Evolutionary conservation across 2,113 vertebrate species (phyloP), one percentile per base, ranked within the genome.

Genomic region (Sinocyclocheilus maitianheensis): DNA sequence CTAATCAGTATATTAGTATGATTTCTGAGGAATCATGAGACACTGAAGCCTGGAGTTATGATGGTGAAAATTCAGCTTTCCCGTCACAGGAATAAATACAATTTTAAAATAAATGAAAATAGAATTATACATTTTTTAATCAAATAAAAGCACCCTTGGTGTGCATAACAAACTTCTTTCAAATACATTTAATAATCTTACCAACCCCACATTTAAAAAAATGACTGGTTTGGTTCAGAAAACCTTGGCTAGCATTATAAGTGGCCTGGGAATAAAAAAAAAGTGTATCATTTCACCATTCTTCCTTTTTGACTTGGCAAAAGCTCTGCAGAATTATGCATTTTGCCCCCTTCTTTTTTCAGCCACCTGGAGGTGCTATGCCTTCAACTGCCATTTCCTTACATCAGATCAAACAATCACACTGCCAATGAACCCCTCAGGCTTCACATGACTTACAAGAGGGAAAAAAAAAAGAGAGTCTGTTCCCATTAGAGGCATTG

Each of bases 321-420:
- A 43, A 43, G 40, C 40, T 7, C 16, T 67, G 20, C 12, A 26
- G 34, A 13, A 77, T 20, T 48, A 51, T 37, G 16, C 71, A 3
- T 16, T 83, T 46, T 76, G 72, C 74, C 30, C 13, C 13, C n/a
- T 24, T 84, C 26, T 22, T 10, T 20, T 51, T 55, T 37, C 55
- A 60, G 37, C 82, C 90, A 83, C 84, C 40, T 86, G 90, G 79
- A 83, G 87, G 78, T 78, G 77, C 51, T 79, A 16, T 12, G 22
- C 74, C 65, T 43, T 48, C 8, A 58, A 5, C 37, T 74, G 20
- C 11, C 26, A 77, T 48, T 11, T 37, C 14, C 43, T 22, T 4
- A 22, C 11, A 48, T 26, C 14, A 51, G 20, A 7, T 30, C 37
- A 62, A 30, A 37, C 62, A 58, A 40, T 1, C 67, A 24, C 24